Evolutionary conservation across 2,888 invertebrate genomes (phyloP), one percentile per base, ranked within the genome.

Genomic region (Diarsia brunnea): DNA sequence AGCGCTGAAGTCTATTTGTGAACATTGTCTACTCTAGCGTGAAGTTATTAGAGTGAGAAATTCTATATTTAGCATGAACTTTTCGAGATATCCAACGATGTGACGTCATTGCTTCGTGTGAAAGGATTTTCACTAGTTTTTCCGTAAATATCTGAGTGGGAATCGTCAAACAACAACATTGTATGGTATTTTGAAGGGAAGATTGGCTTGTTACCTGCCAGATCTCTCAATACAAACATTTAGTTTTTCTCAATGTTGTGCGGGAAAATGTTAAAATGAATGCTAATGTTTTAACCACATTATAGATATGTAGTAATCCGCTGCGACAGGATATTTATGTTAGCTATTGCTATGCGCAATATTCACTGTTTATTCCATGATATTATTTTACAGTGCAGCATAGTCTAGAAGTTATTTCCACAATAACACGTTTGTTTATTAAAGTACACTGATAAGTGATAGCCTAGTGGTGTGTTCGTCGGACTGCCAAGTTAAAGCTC

Each of bases 381-480:
- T 53, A 47, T 19, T 73, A 58, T 78, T 73, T 63, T 24, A 61
- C n/a, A 55, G 8, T 10, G 21, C 12, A 49, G 24, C 55, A 78
- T 55, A 78, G 14, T 67, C 64, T 31, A 27, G 5, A 24, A 71
- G 43, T 16, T 58, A 68, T 68, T 55, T 73, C 63, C 45, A 68
- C 24, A 68, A 68, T 78, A 4, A 5, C 47, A 38, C 24, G 38
- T 58, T 76, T 60, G 69, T 69, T 61, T 49, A 38, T 67, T 27
- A 66, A 61, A 74, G 58, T 45, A 61, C 69, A 93, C 92, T 38
- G 38, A 38, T 38, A 38, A 31, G 38, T 38, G 38, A 38, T 38
- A 38, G 38, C 7, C 38, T 38, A 38, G 38, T 38, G 38, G 38
- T 38, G 0, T 38, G 38, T 8, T 0, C 38, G 38, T 38, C 8